Conservation (phyloP, 2,797 vertebrate genomes). For the Coilia nasus region DNA sequence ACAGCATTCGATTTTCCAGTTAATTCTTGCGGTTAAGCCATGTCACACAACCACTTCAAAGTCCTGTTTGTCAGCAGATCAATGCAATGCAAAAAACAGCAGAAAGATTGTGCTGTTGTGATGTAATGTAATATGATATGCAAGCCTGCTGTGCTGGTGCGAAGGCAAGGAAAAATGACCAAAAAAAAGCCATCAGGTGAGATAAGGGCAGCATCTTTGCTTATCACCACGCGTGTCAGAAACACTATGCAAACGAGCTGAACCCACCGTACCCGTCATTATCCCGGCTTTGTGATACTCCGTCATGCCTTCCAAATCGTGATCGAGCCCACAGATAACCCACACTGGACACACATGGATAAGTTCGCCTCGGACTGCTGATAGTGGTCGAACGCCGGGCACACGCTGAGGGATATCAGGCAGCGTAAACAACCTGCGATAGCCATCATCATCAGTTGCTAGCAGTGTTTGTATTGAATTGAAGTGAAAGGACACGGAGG, state of each 20-base stretch:
- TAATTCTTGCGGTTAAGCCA: background rate
- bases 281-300: constrained; percentile 3
- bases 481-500: background rate
- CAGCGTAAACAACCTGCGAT: background rate
- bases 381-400: background rate
- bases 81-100: background rate
- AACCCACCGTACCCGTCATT: background rate
- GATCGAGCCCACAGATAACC: background rate
- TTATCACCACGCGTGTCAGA: constrained; percentile 42
- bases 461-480: background rate
- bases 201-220: constrained; percentile 39
- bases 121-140: background rate
- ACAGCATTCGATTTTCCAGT: background rate
- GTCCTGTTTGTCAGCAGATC: background rate
- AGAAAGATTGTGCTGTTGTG: background rate
- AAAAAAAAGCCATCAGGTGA: constrained; percentile 27
- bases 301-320: background rate
- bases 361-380: background rate
- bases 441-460: background rate
- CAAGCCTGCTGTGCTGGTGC: background rate
- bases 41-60: background rate
- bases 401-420: background rate
- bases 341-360: background rate
- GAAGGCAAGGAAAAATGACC: background rate
- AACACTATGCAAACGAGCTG: constrained; percentile 50